Percentiles rank a stretch among this genome's conserved stretches.
Evolutionary conservation across 2,888 invertebrate species (phyloP).

Genomic region (Rhaphigaster nebulosa): DNA sequence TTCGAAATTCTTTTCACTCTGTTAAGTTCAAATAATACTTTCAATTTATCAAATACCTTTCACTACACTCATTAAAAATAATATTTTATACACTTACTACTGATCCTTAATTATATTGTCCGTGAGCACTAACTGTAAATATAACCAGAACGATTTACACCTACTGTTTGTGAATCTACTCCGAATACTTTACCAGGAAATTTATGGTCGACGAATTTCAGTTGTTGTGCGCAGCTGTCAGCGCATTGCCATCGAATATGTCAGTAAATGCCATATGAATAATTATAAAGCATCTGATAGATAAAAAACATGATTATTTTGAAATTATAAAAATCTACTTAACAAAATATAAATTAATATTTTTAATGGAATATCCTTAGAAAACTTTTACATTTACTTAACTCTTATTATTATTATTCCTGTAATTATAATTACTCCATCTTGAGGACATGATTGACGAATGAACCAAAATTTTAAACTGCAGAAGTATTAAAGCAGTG

Average conservation of each 20-base stretch:
- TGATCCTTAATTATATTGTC: neutral
- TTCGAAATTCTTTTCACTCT: neutral
- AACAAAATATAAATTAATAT: neutral
- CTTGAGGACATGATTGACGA: too few relatives aligned
- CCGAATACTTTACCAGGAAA: constrained; percentile 67
- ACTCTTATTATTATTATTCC: neutral
- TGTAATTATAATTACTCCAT: neutral
- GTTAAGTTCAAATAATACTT: neutral
- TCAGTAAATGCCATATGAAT: constrained; percentile 49
- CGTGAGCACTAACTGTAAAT: constrained; percentile 53
- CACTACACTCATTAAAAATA: neutral
- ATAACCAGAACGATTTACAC: constrained; percentile 62
- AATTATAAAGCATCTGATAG: constrained; percentile 24
- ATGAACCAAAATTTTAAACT: too few relatives aligned
- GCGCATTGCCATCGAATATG: constrained; percentile 64
- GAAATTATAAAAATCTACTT: neutral
- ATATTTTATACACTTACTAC: neutral
- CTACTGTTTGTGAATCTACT: constrained; percentile 65
- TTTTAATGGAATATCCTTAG: neutral
- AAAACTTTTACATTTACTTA: neutral
- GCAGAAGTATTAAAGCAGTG: too few relatives aligned
- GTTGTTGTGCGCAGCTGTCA: constrained; percentile 65
- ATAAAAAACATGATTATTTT: neutral
- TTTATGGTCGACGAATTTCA: constrained; percentile 67
- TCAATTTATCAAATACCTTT: neutral